Evolutionary conservation across 2,113 vertebrate species (phyloP), one percentile per base, ranked within the genome.

Genomic region (Cyprinodon brontotheroides): DNA sequence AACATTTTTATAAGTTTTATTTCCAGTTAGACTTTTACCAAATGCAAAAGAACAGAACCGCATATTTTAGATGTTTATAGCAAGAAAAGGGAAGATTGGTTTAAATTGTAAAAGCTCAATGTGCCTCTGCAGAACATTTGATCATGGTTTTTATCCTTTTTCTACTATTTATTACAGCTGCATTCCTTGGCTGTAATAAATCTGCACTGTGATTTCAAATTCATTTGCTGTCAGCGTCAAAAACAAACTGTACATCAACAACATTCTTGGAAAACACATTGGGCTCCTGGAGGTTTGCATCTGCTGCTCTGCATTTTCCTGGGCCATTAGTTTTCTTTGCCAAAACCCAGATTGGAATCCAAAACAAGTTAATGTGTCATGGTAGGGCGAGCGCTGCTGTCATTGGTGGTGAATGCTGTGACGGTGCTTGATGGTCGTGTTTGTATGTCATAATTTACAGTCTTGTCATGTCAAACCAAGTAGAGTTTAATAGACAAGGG

Each of bases 281-380:
- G 12, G 22, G 60, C 39, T 59, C 29, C 53, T 41, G 4, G 22
- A n/a, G 39, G 45, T 72, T 76, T 63, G 65, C 53, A 53, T 50
- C 14, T 61, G 62, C 20, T 62, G 61, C 41, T 62, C 20, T 75
- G 36, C 59, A 73, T 53, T 61, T 73, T n/a, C 64, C 72, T 20
- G 17, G 70, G 40, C 63, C 61, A 65, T 71, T 71, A 20, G 53
- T 71, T 77, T 83, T 72, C 41, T 50, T 29, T 29, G 60, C 37
- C 47, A 15, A 57, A 80, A 68, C 59, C 71, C 14, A 47, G 43
- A 40, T 53, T 29, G 63, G 12, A n/a, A 68, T 61, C 72, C 22
- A 57, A 66, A 74, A 22, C 72, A 41, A 57, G 50, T 57, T n/a
- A n/a, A 57, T 43, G 65, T 40, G 4, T 48, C 20, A 76, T 11